Percentiles rank a stretch among this genome's conserved stretches.
Conservation (phyloP, 1,140 invertebrate genomes). For the Hyles vespertilio region DNA sequence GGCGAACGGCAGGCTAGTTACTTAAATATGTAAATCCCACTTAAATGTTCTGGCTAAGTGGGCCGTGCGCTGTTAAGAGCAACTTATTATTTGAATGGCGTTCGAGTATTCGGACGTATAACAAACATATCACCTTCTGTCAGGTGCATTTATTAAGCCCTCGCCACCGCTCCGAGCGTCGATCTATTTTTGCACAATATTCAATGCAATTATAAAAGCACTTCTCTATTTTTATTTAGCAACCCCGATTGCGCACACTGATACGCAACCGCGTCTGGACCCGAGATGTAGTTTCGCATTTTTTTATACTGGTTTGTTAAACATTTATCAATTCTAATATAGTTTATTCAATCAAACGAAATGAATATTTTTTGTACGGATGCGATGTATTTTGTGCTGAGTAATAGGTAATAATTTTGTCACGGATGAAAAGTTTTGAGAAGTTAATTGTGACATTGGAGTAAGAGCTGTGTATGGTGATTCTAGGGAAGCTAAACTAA, state of each 20-base stretch:
- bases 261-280: neutral
- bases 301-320: constrained; percentile 7
- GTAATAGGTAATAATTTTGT: too few species aligned
- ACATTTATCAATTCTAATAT: constrained; percentile 7
- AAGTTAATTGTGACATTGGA: too few species aligned
- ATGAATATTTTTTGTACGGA: too few species aligned
- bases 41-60: too few species aligned
- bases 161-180: neutral
- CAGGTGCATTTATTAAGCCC: constrained; percentile 6
- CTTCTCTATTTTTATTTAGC: constrained; percentile 14
- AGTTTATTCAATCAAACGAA: too few species aligned
- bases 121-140: constrained; percentile 6
- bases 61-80: too few species aligned
- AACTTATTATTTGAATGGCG: neutral
- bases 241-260: constrained; percentile 10
- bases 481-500: too few species aligned
- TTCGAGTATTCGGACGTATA: constrained; percentile 4
- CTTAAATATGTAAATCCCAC: too few species aligned
- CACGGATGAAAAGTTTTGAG: too few species aligned
- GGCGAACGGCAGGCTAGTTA: too few species aligned
- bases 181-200: constrained; percentile 6
- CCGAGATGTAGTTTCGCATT: constrained; percentile 14
- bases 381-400: too few species aligned
- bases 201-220: constrained; percentile 7
- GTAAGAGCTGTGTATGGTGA: too few species aligned